Conservation (phyloP, 2,797 vertebrate genomes). For the Pseudochirops cupreus region DNA sequence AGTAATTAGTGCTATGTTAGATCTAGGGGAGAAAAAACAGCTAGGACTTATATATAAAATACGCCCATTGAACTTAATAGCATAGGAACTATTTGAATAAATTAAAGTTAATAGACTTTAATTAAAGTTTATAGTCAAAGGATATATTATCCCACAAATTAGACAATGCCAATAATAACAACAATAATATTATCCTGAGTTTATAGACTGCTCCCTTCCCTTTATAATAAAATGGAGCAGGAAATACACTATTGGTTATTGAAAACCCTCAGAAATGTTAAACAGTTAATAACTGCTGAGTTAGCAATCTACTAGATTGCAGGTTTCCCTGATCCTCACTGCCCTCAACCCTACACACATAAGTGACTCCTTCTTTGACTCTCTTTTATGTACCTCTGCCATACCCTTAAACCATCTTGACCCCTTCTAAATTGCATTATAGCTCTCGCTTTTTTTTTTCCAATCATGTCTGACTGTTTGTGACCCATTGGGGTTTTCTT, state of each 20-base stretch:
- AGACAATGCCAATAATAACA: constrained; percentile 55
- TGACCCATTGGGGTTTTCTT: neutral
- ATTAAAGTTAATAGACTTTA: constrained; percentile 78
- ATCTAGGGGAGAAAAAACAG: constrained; percentile 68
- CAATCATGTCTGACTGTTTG: neutral
- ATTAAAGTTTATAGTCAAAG: constrained; percentile 76
- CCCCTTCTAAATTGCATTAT: neutral
- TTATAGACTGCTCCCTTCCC: constrained; percentile 48
- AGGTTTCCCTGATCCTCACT: neutral
- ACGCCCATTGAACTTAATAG: constrained; percentile 73
- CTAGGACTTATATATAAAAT: constrained; percentile 74
- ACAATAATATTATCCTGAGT: constrained; percentile 52
- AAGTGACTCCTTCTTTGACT: neutral
- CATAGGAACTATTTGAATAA: constrained; percentile 76
- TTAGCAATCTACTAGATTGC: neutral
- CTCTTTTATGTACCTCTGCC: neutral
- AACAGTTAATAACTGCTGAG: neutral
- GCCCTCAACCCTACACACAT: neutral
- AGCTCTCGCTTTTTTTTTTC: neutral
- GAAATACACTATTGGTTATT: constrained; percentile 36
- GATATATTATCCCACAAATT: constrained; percentile 65
- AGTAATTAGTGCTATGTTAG: constrained; percentile 74
- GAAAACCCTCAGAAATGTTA: neutral
- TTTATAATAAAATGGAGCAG: constrained; percentile 11
- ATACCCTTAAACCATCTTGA: neutral